Percentiles rank a stretch among this genome's conserved stretches.
phyloP scores from a whole-genome alignment of 1,140 invertebrate species.

The Dreissena polymorpha region DNA sequence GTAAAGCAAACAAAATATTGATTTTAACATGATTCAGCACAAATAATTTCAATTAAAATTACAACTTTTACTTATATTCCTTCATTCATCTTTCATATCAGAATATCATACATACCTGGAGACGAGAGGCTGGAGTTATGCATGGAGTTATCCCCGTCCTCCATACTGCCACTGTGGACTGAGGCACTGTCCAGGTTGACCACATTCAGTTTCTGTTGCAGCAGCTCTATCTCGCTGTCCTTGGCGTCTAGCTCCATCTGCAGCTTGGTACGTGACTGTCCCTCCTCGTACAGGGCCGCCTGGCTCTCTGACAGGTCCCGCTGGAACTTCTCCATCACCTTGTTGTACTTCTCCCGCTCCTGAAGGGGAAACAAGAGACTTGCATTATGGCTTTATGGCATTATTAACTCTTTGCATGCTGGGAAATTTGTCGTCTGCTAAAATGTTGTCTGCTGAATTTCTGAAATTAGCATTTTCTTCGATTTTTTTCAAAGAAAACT shows the following conservation, averaged over 20 bases:
- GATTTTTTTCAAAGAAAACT: too few species aligned
- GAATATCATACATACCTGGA: slow-evolving; percentile 25
- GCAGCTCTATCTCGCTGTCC: slow-evolving; percentile 96
- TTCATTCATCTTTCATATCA: too few species aligned
- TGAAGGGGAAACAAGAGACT: slow-evolving; percentile 59
- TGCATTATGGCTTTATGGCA: too few species aligned
- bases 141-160: slow-evolving; percentile 58
- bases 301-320: slow-evolving; percentile 93
- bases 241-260: slow-evolving; percentile 98
- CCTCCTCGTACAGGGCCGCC: slow-evolving; percentile 85
- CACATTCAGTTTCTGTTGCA: slow-evolving; percentile 86
- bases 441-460: too few species aligned
- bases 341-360: slow-evolving; percentile 96
- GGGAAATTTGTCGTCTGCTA: too few species aligned
- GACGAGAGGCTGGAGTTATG: slow-evolving; percentile 45
- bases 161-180: slow-evolving; percentile 87
- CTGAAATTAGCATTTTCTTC: too few species aligned
- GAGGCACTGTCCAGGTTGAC: slow-evolving; percentile 92
- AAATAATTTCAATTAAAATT: too few species aligned
- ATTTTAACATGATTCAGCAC: too few species aligned
- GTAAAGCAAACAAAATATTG: too few species aligned
- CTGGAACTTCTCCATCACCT: slow-evolving; percentile 90
- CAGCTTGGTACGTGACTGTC: slow-evolving; percentile 86
- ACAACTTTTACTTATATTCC: too few species aligned
- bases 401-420: too few species aligned